Evolutionary conservation across 2,113 vertebrate species (phyloP).

Genomic region (Sinocyclocheilus anshuiensis): DNA sequence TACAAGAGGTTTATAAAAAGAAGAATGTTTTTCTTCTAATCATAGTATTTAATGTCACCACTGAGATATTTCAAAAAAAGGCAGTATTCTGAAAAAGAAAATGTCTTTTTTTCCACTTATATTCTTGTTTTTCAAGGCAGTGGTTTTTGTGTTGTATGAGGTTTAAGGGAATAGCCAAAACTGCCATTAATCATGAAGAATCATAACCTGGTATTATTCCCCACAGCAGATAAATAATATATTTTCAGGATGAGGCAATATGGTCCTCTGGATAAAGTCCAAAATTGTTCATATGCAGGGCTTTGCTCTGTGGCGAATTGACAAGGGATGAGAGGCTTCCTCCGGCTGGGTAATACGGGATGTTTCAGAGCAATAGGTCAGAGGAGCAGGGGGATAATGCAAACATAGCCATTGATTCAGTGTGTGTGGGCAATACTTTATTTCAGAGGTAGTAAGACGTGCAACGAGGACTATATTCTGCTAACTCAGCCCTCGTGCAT

Average conservation of each 20-base stretch:
- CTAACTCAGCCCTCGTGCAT: constrained; percentile 2
- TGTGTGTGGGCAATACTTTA: constrained; percentile 29
- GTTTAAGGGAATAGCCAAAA: constrained; percentile 17
- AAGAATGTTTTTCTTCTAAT: too few relatives aligned
- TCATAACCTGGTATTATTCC: constrained; percentile 24
- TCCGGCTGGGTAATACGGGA: constrained; percentile 3
- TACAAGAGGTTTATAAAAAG: too few relatives aligned
- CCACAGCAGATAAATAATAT: constrained; percentile 33
- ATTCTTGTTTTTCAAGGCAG: neutral
- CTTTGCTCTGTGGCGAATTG: neutral
- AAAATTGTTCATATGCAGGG: constrained; percentile 7
- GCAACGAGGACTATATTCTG: neutral
- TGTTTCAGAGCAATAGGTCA: constrained; percentile 36
- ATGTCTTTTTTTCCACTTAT: neutral
- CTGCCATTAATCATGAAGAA: constrained; percentile 26
- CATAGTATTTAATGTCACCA: too few relatives aligned
- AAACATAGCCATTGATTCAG: constrained; percentile 42
- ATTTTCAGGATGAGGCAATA: constrained; percentile 16
- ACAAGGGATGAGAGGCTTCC: constrained; percentile 9
- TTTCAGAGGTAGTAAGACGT: neutral
- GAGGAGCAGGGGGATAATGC: constrained; percentile 28
- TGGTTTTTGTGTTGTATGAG: neutral
- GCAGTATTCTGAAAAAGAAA: too few relatives aligned
- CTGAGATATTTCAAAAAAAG: too few relatives aligned
- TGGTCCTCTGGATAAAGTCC: constrained; percentile 13